Conservation (phyloP, 2,797 vertebrate species). For the Oryzias dopingdopingensis region DNA sequence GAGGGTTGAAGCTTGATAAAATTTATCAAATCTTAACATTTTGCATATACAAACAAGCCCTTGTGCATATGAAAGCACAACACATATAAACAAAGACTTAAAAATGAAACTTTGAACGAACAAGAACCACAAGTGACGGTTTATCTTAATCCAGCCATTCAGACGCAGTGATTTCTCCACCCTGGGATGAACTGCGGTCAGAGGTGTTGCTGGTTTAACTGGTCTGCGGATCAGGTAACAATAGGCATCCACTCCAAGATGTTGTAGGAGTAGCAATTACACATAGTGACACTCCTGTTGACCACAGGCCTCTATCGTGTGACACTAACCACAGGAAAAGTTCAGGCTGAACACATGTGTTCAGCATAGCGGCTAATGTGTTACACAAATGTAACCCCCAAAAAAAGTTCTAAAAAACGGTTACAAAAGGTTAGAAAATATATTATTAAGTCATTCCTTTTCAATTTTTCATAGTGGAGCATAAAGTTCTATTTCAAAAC, state of each 20-base stretch:
- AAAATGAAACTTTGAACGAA: slow-evolving; percentile 6
- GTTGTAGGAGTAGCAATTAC: slow-evolving; percentile 31
- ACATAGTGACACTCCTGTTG: slow-evolving; percentile 16
- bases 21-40: not conserved
- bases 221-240: slow-evolving; percentile 49
- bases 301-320: slow-evolving; percentile 1
- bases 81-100: slow-evolving; percentile 16
- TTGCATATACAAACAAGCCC: not conserved
- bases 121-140: slow-evolving; percentile 36
- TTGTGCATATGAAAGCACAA: not conserved
- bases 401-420: too few species aligned
- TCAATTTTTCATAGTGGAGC: too few species aligned
- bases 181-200: slow-evolving; percentile 39
- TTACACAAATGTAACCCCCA: too few species aligned
- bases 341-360: too few species aligned
- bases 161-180: slow-evolving; percentile 59
- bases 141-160: slow-evolving; percentile 43
- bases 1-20: too few species aligned
- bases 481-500: too few species aligned
- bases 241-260: slow-evolving; percentile 21
- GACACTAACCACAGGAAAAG: too few species aligned
- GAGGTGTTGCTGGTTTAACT: slow-evolving; percentile 61
- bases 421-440: too few species aligned
- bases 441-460: too few species aligned
- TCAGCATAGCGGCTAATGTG: too few species aligned